Evolutionary conservation across 1,140 invertebrate genomes (phyloP), one percentile per base, ranked within the genome.

Genomic region (Ostrea edulis): DNA sequence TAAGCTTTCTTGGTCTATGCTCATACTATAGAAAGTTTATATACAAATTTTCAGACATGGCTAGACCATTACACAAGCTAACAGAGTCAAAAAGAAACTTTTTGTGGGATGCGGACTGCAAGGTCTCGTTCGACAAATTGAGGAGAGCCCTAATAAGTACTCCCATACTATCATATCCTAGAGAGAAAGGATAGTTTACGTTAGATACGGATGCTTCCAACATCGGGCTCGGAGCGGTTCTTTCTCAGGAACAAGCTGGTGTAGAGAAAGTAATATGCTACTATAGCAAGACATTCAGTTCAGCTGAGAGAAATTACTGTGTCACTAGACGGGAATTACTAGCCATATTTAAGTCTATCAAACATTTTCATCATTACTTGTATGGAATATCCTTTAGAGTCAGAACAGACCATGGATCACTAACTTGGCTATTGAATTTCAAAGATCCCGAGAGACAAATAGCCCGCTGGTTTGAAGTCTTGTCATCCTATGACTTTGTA

Each of bases 181-280:
- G 51, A 35, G 12, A 65, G n/a, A 14, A 65, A 20, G 29, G 44
- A 12, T 25, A 22, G 20, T 71, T 86, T 22, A 86, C 17, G 44
- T 8, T 93, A 17, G 90, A 92, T n/a, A 90, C 89, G 9, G 92
- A 92, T 85, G 54, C 90, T 71, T 71, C 85, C 2, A 62, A 86
- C 62, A 88, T 25, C 2, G 83, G 83, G 0, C 20, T 86, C 9
- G 84, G 84, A n/a, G 55, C 84, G 9, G 84, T 86, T 11, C 35
- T 86, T 7, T 68, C 62, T 12, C 84, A 86, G 68, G 52, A 44
- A 17, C 55, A 86, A 52, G 52, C 22, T 3, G 83, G 83, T 1
- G 35, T 1, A 5, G 35, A 5, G 35, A 5, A 5, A 5, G 35
- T 44, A 1, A 44, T 44, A 44, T 44, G 35, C 35, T 44, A 44